These are phyloP conservation scores for Osmoderma eremita DNA, from an alignment of 2,888 invertebrate species.

Conservation along the genomic window DNA sequence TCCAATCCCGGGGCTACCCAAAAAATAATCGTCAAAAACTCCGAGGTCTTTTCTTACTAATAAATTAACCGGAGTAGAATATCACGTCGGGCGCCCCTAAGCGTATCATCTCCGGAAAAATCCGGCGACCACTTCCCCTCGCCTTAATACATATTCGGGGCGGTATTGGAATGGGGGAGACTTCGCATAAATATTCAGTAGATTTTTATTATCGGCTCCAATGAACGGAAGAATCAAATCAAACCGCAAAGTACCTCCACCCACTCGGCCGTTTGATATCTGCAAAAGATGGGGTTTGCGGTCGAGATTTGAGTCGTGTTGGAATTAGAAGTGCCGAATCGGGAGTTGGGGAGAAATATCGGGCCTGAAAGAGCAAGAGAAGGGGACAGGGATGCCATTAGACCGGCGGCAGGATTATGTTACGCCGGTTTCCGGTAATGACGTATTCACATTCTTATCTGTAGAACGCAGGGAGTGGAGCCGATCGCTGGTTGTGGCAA, in stretches of 20 bases:
- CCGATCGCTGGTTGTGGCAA: slow-evolving; percentile 46
- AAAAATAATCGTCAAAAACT: too few species aligned
- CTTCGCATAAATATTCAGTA: slow-evolving; percentile 40
- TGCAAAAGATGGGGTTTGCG: too few species aligned
- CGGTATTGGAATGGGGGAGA: background rate
- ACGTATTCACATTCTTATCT: slow-evolving; percentile 52
- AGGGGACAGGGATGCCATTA: slow-evolving; percentile 37
- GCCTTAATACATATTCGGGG: background rate
- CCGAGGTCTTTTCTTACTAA: background rate
- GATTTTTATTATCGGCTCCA: slow-evolving; percentile 42
- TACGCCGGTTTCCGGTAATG: slow-evolving; percentile 51
- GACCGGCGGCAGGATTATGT: slow-evolving; percentile 49
- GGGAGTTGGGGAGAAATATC: slow-evolving; percentile 23
- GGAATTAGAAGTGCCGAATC: too few species aligned
- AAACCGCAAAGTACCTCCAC: slow-evolving; percentile 12
- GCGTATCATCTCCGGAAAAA: background rate
- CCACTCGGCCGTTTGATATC: too few species aligned
- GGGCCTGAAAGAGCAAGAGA: slow-evolving; percentile 9
- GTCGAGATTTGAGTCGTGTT: too few species aligned
- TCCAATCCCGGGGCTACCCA: too few species aligned
- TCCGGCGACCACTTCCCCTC: background rate
- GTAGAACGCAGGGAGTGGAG: slow-evolving; percentile 49
- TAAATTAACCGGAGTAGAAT: slow-evolving; percentile 24
- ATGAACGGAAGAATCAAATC: slow-evolving; percentile 40
- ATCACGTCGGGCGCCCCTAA: slow-evolving; percentile 3